Percentiles rank a stretch among this genome's conserved stretches.
phyloP scores from a whole-genome alignment of 2,888 invertebrate species.

The Eupithecia exiguata region DNA sequence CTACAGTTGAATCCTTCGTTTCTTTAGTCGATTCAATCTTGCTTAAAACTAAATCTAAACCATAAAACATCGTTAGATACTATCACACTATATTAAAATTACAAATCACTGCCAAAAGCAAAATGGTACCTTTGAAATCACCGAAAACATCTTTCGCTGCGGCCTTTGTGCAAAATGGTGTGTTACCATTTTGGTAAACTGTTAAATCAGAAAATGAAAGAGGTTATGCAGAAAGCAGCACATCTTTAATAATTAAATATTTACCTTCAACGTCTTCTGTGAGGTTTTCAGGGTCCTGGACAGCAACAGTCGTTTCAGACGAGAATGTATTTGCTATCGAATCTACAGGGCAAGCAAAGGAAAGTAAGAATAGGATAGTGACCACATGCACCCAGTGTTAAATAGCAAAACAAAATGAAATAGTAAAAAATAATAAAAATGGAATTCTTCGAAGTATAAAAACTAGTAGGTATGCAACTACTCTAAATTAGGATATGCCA shows the following conservation, averaged over 20 bases:
- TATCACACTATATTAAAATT: not conserved
- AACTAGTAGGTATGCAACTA: not conserved
- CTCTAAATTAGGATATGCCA: not conserved
- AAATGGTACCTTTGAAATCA: slow-evolving; percentile 46
- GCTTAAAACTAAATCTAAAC: slow-evolving; percentile 54
- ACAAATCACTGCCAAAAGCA: slow-evolving; percentile 22
- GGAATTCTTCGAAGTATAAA: not conserved
- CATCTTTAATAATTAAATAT: slow-evolving; percentile 23
- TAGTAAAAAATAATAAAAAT: slow-evolving; percentile 48
- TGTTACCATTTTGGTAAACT: slow-evolving; percentile 43
- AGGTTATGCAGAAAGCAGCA: slow-evolving; percentile 40
- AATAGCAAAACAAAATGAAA: slow-evolving; percentile 7
- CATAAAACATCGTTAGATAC: slow-evolving; percentile 17
- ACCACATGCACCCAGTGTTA: slow-evolving; percentile 53
- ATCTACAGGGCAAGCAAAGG: slow-evolving; percentile 61
- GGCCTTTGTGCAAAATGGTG: slow-evolving; percentile 24
- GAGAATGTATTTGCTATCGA: slow-evolving; percentile 57
- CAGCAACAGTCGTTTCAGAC: slow-evolving; percentile 45
- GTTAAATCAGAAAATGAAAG: slow-evolving; percentile 44
- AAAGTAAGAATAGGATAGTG: slow-evolving; percentile 45
- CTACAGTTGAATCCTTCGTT: slow-evolving; percentile 42
- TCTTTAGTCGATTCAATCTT: slow-evolving; percentile 48
- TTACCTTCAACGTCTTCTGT: slow-evolving; percentile 54
- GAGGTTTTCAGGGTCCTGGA: slow-evolving; percentile 47
- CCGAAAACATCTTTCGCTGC: slow-evolving; percentile 33